phyloP scores from a whole-genome alignment of 2,113 vertebrate species.

The mouse (Mus musculus) region DNA sequence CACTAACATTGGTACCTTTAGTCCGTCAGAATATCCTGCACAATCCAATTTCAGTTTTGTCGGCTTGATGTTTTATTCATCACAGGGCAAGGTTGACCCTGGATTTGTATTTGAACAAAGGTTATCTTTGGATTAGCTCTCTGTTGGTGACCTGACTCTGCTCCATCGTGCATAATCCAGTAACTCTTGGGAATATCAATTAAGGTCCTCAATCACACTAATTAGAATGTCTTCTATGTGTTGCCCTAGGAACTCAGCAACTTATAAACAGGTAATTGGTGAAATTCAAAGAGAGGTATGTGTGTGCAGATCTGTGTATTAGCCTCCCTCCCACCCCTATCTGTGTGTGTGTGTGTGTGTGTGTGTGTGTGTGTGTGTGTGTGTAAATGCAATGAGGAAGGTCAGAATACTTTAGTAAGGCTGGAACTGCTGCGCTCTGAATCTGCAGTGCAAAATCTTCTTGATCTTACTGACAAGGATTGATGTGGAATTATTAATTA shows the following conservation, averaged over 20 bases:
- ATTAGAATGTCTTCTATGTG: constrained; percentile 73
- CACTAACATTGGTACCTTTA: neutral
- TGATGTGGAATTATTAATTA: constrained; percentile 73
- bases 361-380: neutral
- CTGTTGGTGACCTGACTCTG: constrained; percentile 37
- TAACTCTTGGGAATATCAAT: constrained; percentile 71
- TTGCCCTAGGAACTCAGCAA: constrained; percentile 44
- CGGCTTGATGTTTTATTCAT: constrained; percentile 61
- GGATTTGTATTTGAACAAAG: constrained; percentile 44
- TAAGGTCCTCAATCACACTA: constrained; percentile 75
- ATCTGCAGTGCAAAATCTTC: constrained; percentile 37
- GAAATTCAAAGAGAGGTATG: neutral
- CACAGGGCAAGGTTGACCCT: constrained; percentile 5
- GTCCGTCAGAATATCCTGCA: neutral
- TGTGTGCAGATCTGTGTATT: neutral
- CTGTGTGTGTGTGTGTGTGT: neutral
- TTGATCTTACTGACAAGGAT: constrained; percentile 57
- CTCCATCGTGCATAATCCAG: constrained; percentile 34
- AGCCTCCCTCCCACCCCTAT: neutral
- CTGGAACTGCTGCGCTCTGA: neutral
- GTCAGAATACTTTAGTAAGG: neutral
- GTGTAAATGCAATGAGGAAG: constrained; percentile 37
- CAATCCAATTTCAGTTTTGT: constrained; percentile 15
- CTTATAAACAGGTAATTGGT: constrained; percentile 57
- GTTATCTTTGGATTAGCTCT: constrained; percentile 64